Conservation (phyloP, 2,113 vertebrate species). For the Pterophyllum scalare region DNA sequence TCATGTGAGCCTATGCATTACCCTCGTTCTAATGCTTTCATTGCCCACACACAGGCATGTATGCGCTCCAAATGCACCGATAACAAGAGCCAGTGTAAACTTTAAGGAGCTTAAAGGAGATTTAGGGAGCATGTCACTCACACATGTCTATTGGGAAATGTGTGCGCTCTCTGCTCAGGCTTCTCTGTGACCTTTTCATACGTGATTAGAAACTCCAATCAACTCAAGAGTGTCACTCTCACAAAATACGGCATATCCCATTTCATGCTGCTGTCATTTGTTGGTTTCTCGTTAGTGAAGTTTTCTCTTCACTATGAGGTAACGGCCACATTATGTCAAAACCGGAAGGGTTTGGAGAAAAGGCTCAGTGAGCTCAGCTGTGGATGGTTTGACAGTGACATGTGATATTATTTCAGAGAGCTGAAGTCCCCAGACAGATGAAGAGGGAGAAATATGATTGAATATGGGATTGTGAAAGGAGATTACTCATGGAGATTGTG, state of each 20-base stretch:
- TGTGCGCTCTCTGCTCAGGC: conserved; percentile 2
- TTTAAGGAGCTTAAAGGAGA: conserved; percentile 64
- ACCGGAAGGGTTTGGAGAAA: conserved; percentile 15
- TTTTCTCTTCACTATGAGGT: conserved; percentile 25
- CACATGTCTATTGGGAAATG: conserved; percentile 35
- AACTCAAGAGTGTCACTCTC: conserved; percentile 47
- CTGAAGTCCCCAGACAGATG: conserved; percentile 41
- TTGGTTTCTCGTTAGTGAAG: conserved; percentile 30
- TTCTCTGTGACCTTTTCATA: conserved; percentile 66
- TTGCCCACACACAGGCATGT: neutral
- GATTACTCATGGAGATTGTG: conserved; percentile 66
- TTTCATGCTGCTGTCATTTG: conserved; percentile 63
- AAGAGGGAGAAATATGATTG: conserved; percentile 42
- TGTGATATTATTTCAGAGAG: conserved; percentile 49
- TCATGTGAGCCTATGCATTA: neutral
- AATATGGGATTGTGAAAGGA: conserved; percentile 46
- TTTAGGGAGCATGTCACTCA: conserved; percentile 62
- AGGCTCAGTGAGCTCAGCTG: conserved; percentile 11
- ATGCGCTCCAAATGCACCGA: conserved; percentile 16
- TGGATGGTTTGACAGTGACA: conserved; percentile 52
- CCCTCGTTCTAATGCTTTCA: neutral
- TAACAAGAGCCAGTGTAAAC: conserved; percentile 38
- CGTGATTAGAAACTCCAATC: conserved; percentile 68
- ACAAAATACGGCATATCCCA: conserved; percentile 45
- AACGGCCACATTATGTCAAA: conserved; percentile 37